Percentiles rank a stretch among this genome's conserved stretches.
phyloP scores from a whole-genome alignment of 1,140 invertebrate species.

The Papilio helenus region DNA sequence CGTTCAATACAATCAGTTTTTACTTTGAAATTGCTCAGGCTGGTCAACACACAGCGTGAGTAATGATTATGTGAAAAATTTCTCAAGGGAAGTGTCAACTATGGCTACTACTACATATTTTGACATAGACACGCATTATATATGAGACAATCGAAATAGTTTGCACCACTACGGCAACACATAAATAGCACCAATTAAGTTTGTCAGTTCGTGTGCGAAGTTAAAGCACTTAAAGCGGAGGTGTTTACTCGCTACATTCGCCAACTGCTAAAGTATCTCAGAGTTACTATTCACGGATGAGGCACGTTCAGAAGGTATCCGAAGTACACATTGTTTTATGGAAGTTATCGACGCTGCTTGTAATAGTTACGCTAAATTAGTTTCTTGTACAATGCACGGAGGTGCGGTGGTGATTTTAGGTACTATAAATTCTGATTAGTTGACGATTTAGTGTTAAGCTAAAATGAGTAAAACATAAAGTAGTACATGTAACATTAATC shows the following conservation, averaged over 20 bases:
- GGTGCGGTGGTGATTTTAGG: too few relatives aligned
- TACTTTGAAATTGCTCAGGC: too few relatives aligned
- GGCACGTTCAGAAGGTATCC: background rate
- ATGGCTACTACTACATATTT: too few relatives aligned
- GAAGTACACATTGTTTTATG: background rate
- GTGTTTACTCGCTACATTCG: conserved; percentile 40
- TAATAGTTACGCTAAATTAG: background rate
- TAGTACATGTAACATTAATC: background rate
- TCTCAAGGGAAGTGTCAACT: too few relatives aligned
- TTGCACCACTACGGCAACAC: background rate
- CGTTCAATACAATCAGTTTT: too few relatives aligned
- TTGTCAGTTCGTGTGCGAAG: conserved; percentile 22
- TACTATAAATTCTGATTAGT: background rate
- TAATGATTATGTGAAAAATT: too few relatives aligned
- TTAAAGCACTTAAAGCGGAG: conserved; percentile 36
- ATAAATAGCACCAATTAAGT: conserved; percentile 42
- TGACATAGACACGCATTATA: background rate
- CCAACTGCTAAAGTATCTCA: conserved; percentile 38
- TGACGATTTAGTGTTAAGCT: background rate
- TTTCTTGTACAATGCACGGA: too few relatives aligned
- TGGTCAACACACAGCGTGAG: too few relatives aligned
- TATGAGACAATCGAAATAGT: conserved; percentile 30
- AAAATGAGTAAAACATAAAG: background rate
- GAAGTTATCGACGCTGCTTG: background rate
- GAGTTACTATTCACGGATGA: conserved; percentile 32